A percentile compares a stretch with the other conserved stretches of the same genome.
These are phyloP conservation scores for Megaceryle torquata DNA, from an alignment of 2,113 vertebrate species.

Conservation along the genomic window DNA sequence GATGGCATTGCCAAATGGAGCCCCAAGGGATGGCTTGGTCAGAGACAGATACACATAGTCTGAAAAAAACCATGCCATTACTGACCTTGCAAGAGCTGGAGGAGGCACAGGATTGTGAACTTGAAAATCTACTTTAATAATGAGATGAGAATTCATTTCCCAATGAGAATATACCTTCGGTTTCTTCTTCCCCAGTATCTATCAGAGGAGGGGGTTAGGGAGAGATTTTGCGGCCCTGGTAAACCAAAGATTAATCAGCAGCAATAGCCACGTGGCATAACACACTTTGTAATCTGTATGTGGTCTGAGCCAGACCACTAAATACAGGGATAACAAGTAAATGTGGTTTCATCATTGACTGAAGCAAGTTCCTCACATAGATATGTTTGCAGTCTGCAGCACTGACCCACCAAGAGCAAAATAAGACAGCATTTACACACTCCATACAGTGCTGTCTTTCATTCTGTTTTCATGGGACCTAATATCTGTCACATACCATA, in stretches of 20 bases:
- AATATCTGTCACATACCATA: background rate
- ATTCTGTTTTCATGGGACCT: background rate
- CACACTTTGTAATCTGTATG: background rate
- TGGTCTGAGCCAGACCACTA: background rate
- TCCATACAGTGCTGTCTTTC: background rate
- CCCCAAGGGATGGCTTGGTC: background rate
- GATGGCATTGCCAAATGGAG: background rate
- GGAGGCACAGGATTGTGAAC: background rate
- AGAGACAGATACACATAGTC: background rate
- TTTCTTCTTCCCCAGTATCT: background rate
- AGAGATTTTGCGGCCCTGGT: background rate
- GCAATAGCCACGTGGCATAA: background rate
- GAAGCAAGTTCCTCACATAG: background rate
- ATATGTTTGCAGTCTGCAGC: background rate
- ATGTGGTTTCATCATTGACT: background rate
- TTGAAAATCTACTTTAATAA: background rate
- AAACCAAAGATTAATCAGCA: constrained; percentile 6
- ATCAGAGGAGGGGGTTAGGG: background rate
- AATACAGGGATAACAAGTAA: background rate
- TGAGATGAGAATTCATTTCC: background rate
- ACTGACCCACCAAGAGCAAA: background rate
- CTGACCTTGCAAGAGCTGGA: background rate
- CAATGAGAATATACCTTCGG: background rate
- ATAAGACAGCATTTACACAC: background rate
- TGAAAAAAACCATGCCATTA: background rate